Evolutionary conservation across 2,888 invertebrate species (phyloP).

Genomic region (Dynastes grantii): DNA sequence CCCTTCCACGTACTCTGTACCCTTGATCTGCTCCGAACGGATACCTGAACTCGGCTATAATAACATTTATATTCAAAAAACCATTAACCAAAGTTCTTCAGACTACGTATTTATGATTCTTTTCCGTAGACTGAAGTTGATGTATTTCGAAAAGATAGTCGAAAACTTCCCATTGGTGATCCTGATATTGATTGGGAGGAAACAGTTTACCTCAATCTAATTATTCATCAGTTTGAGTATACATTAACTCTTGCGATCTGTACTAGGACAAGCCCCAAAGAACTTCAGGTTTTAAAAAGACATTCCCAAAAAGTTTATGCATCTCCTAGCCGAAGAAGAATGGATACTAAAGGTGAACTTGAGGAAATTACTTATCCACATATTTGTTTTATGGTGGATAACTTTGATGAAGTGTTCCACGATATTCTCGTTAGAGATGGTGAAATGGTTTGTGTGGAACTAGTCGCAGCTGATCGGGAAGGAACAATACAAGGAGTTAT

Average conservation of each 20-base stretch:
- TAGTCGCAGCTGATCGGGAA: constrained; percentile 93
- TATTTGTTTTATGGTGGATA: constrained; percentile 99
- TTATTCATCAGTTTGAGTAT: constrained; percentile 99
- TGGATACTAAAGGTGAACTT: constrained; percentile 98
- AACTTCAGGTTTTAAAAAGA: constrained; percentile 93
- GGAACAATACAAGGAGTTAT: constrained; percentile 92
- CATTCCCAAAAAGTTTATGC: constrained; percentile 97
- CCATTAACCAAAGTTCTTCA: too few relatives aligned
- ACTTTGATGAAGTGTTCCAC: constrained; percentile 98
- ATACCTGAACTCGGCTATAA: too few relatives aligned
- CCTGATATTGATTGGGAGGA: constrained; percentile 99
- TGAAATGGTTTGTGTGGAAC: constrained; percentile 98
- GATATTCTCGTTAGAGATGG: constrained; percentile 98
- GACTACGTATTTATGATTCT: not conserved
- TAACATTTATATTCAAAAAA: too few relatives aligned
- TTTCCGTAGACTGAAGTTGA: constrained; percentile 89
- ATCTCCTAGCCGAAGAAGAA: constrained; percentile 95
- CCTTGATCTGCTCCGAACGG: too few relatives aligned
- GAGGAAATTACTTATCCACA: constrained; percentile 99
- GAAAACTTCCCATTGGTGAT: constrained; percentile 96
- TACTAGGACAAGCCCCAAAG: constrained; percentile 97
- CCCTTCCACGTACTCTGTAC: too few relatives aligned
- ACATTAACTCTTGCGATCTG: constrained; percentile 97
- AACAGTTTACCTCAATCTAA: constrained; percentile 97
- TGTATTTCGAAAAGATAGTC: constrained; percentile 97